Evolutionary conservation across 2,888 invertebrate species (phyloP).

Genomic region (Lochmaea crataegi): DNA sequence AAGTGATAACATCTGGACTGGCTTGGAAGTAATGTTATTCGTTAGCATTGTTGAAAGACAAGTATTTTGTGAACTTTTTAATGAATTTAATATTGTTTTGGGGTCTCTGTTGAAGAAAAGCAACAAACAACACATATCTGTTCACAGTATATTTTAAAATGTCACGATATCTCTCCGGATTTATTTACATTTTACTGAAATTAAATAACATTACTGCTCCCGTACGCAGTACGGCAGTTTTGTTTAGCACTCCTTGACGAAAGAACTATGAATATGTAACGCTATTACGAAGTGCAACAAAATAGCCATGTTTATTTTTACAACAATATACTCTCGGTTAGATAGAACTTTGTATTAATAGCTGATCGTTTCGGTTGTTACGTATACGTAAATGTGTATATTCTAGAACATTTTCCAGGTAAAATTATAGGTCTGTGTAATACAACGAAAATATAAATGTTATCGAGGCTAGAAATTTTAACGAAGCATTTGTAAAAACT

Average conservation of each 20-base stretch:
- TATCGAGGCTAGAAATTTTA: neutral
- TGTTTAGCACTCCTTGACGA: slow-evolving; percentile 48
- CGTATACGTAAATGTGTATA: neutral
- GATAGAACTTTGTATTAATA: slow-evolving; percentile 10
- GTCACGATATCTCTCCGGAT: slow-evolving; percentile 57
- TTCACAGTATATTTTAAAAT: slow-evolving; percentile 60
- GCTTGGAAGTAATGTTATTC: no score
- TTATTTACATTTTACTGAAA: slow-evolving; percentile 59
- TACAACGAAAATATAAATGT: neutral
- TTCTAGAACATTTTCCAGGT: slow-evolving; percentile 18
- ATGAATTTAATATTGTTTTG: slow-evolving; percentile 36
- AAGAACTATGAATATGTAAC: slow-evolving; percentile 55
- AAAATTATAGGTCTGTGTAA: slow-evolving; percentile 2
- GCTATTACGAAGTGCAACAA: slow-evolving; percentile 33
- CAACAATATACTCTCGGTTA: slow-evolving; percentile 3
- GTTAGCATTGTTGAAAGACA: neutral
- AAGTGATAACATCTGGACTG: no score
- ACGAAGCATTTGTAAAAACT: no score
- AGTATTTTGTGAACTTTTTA: neutral
- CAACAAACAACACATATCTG: slow-evolving; percentile 57
- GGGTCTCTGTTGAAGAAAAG: slow-evolving; percentile 44
- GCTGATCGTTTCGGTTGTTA: neutral
- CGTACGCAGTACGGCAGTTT: slow-evolving; percentile 16
- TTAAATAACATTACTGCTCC: slow-evolving; percentile 52
- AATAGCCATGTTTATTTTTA: slow-evolving; percentile 26